Base-by-base conservation (phyloP, 2,888 invertebrate species). In the Ectemnius continuus region DNA sequence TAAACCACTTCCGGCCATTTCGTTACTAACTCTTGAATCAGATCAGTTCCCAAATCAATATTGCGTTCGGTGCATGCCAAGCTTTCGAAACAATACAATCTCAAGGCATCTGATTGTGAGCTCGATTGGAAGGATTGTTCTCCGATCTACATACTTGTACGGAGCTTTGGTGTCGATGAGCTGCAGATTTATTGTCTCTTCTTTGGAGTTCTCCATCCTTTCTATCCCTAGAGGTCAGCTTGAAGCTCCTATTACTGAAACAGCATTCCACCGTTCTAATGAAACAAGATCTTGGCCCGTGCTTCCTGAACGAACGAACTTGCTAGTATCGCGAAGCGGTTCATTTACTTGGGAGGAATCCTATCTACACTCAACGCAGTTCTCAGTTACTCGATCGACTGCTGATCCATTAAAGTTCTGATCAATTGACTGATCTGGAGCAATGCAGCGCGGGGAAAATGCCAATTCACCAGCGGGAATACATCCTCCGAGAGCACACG, bases 101-200 rank as follows among this genome's bases (percentile, higher is more conserved):
- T 23, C 23, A 23, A 23, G 23, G 23, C 23, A 23, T 23, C 23
- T 3, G n/a, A n/a, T n/a, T n/a, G n/a, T n/a, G 23, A 23, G 23
- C 23, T 23, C 23, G 23, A 23, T 23, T 23, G 23, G 23, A 23
- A 23, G 23, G 23, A 23, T 36, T 36, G 36, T 8, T 36, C 36
- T 36, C 5, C 28, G 4, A n/a, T 16, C 46, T 23, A 67, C 87
- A 70, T 77, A 89, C 89, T 87, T 89, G 81, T 76, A 83, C 61
- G 84, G 74, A 73, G 73, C 85, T 71, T 78, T 80, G 4, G 81
- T 77, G 60, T 80, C 79, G 60, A 87, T 81, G n/a, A 85, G 80
- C 68, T 88, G 86, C 85, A 89, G 80, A 62, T 84, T 87, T 61
- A 89, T 78, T 18, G 84, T 79, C 75, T 89, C 88, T 68, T 84